phyloP scores from a whole-genome alignment of 1,140 invertebrate genomes.

The Phymastichus coffea region DNA sequence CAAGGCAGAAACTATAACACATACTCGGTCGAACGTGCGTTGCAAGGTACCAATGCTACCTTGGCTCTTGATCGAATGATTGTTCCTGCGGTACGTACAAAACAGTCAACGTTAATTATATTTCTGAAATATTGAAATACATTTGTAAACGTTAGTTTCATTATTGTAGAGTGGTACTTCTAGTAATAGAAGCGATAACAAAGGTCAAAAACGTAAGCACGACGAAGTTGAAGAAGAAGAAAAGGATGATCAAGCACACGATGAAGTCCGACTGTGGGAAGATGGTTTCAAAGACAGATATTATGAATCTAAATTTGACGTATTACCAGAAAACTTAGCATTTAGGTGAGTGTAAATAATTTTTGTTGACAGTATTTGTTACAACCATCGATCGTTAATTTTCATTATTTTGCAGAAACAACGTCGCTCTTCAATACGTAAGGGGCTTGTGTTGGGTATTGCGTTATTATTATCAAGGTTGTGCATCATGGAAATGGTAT shows the following conservation, averaged over 20 bases:
- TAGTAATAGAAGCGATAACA: no score
- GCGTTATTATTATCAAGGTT: conserved; percentile 98
- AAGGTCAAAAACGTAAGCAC: conserved; percentile 55
- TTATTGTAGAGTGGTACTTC: no score
- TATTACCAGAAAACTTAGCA: conserved; percentile 73
- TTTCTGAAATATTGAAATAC: no score
- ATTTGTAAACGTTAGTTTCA: no score
- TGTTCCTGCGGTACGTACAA: conserved; percentile 43
- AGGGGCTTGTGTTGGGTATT: conserved; percentile 97
- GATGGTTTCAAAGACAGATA: conserved; percentile 98
- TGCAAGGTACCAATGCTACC: conserved; percentile 39
- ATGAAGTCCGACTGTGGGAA: conserved; percentile 96
- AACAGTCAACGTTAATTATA: no score
- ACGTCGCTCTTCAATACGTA: conserved; percentile 92
- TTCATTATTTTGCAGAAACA: conserved; percentile 61
- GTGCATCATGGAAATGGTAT: conserved; percentile 99
- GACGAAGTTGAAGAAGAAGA: conserved; percentile 52
- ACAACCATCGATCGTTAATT: conserved; percentile 2
- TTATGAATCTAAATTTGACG: conserved; percentile 97
- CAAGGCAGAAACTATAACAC: conserved; percentile 43
- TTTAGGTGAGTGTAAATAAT: conserved; percentile 66
- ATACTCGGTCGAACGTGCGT: conserved; percentile 31
- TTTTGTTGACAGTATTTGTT: conserved; percentile 4
- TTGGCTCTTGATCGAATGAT: conserved; percentile 54
- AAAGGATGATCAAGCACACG: conserved; percentile 78